Evolutionary conservation across 2,888 invertebrate genomes (phyloP).

Genomic region (Dione juno): DNA sequence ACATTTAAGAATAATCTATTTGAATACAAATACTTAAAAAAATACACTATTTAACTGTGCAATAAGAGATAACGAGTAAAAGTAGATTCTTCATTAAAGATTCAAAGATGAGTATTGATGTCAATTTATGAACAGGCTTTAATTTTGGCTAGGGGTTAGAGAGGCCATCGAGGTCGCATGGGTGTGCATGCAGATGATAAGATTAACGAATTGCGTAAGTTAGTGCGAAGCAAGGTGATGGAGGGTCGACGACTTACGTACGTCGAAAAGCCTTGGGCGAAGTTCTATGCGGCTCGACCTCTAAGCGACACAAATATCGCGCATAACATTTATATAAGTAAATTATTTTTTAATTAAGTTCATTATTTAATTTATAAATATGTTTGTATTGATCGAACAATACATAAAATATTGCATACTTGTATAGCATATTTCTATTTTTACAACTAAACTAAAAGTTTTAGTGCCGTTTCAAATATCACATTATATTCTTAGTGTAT

Average conservation of each 20-base stretch:
- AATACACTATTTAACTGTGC: neutral
- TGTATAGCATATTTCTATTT: neutral
- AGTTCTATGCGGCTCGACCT: conserved; percentile 72
- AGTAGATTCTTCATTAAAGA: too few relatives aligned
- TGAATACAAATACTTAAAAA: neutral
- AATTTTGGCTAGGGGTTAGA: conserved; percentile 73
- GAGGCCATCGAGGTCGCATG: conserved; percentile 69
- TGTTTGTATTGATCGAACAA: neutral
- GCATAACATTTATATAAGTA: conserved; percentile 47
- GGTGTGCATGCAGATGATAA: conserved; percentile 80
- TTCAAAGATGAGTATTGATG: conserved; percentile 2
- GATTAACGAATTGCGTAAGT: conserved; percentile 82
- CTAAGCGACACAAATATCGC: conserved; percentile 66
- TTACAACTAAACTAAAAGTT: neutral
- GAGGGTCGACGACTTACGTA: conserved; percentile 78
- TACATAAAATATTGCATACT: neutral
- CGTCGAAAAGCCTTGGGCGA: conserved; percentile 73
- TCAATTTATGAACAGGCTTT: conserved; percentile 52
- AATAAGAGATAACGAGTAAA: neutral
- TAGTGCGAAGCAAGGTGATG: conserved; percentile 78
- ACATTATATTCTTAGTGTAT: neutral
- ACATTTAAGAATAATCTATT: conserved; percentile 28
- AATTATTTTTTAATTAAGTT: conserved; percentile 23
- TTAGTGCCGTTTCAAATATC: neutral
- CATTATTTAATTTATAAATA: neutral